Percentiles rank a stretch among this genome's conserved stretches.
Conservation (phyloP, 2,888 invertebrate genomes). For the Horisme vitalbata region DNA sequence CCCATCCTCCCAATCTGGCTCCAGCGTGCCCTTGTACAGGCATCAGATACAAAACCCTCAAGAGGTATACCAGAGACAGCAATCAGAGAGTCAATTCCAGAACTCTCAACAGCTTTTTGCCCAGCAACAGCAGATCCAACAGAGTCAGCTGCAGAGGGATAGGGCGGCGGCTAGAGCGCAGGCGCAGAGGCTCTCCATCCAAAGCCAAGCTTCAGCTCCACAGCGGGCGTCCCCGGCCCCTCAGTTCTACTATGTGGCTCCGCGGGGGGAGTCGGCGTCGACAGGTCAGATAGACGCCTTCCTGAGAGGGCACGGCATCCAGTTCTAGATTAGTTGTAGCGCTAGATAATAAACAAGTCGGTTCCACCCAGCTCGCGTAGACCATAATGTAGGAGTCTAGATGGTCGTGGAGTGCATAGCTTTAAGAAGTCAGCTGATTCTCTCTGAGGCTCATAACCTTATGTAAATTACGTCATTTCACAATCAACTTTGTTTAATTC, state of each 20-base stretch:
- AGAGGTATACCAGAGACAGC: conserved; percentile 83
- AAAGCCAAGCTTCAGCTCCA: conserved; percentile 56
- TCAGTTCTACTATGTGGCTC: conserved; percentile 85
- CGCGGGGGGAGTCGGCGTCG: conserved; percentile 75
- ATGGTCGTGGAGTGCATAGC: conserved; percentile 47
- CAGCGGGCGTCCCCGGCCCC: conserved; percentile 49
- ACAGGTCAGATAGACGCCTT: conserved; percentile 91
- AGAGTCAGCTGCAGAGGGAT: conserved; percentile 85
- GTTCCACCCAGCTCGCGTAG: conserved; percentile 41
- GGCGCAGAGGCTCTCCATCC: conserved; percentile 63
- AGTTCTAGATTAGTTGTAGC: conserved; percentile 74
- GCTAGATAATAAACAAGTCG: conserved; percentile 58
- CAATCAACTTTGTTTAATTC: no score
- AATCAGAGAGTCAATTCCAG: conserved; percentile 83
- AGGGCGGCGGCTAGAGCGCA: conserved; percentile 80
- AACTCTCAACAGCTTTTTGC: conserved; percentile 86
- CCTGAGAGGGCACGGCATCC: conserved; percentile 87
- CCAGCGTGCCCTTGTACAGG: conserved; percentile 74
- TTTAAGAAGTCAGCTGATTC: conserved; percentile 41
- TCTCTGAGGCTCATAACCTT: conserved; percentile 11
- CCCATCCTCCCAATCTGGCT: conserved; percentile 48
- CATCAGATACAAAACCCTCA: conserved; percentile 75
- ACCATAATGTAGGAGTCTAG: conserved; percentile 60
- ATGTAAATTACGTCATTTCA: no score
- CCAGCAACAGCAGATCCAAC: conserved; percentile 87